Evolutionary conservation across 1,140 invertebrate genomes (phyloP).

Genomic region (Heliconius melpomene): DNA sequence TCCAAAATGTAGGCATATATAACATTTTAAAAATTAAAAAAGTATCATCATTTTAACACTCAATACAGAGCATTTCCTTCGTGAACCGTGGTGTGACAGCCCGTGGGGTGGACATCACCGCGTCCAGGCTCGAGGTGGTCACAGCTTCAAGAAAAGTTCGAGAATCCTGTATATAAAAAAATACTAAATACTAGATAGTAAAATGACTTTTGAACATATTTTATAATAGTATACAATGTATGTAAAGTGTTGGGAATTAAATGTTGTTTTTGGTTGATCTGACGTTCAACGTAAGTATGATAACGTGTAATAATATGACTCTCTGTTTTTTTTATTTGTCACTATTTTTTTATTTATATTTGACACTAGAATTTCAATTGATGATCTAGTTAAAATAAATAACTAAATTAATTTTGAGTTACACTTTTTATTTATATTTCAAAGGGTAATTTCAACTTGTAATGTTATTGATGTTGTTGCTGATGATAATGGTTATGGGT

Average conservation of each 20-base stretch:
- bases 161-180: conserved; percentile 89
- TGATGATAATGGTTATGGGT: background rate
- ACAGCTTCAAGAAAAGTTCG: conserved; percentile 89
- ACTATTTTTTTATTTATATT: no score
- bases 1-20: no score
- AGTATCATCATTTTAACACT: conserved; percentile 32
- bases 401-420: no score
- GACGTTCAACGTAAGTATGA: background rate
- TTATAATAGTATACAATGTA: background rate
- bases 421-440: no score
- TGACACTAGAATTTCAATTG: no score
- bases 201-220: background rate
- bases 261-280: no score
- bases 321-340: background rate
- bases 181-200: background rate
- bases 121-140: conserved; percentile 84
- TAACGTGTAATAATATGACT: no score
- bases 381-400: no score
- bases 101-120: conserved; percentile 68
- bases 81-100: conserved; percentile 82
- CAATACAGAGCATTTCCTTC: conserved; percentile 83
- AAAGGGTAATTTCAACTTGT: no score
- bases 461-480: background rate
- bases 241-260: background rate
- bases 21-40: no score